Evolutionary conservation across 2,113 vertebrate species (phyloP).

Genomic region (Carassius carassius): DNA sequence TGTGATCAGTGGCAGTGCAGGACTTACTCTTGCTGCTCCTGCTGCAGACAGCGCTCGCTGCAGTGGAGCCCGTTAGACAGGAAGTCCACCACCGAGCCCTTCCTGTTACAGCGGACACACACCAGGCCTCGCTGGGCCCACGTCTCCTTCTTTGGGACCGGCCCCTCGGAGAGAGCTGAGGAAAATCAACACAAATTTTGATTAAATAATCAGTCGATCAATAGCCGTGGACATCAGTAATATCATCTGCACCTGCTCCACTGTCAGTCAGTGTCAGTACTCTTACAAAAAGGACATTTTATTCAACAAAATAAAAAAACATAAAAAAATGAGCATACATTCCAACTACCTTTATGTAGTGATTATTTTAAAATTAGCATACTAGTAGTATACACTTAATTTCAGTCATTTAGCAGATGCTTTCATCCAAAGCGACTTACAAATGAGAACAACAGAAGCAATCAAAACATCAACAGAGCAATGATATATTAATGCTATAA

Average conservation of each 20-base stretch:
- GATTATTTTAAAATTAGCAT: background rate
- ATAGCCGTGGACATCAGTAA: background rate
- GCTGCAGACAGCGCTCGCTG: constrained; percentile 81
- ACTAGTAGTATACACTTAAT: background rate
- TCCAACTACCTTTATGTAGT: background rate
- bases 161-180: constrained; percentile 74
- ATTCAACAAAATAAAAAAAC: too few species aligned
- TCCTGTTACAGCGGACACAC: constrained; percentile 82
- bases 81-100: constrained; percentile 78
- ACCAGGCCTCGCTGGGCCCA: constrained; percentile 75
- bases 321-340: too few species aligned
- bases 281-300: too few species aligned
- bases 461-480: too few species aligned
- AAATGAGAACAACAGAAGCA: too few species aligned
- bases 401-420: too few species aligned
- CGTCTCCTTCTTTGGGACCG: constrained; percentile 52
- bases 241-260: background rate
- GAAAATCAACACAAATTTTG: background rate
- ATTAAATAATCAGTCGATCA: background rate
- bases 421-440: too few species aligned
- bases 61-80: constrained; percentile 79
- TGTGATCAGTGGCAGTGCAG: background rate
- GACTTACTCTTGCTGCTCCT: constrained; percentile 80
- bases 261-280: background rate
- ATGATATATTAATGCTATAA: too few species aligned